Evolutionary conservation across 64 coral and sea anemone species (phyloP).

Genomic region (Porites australiensis): DNA sequence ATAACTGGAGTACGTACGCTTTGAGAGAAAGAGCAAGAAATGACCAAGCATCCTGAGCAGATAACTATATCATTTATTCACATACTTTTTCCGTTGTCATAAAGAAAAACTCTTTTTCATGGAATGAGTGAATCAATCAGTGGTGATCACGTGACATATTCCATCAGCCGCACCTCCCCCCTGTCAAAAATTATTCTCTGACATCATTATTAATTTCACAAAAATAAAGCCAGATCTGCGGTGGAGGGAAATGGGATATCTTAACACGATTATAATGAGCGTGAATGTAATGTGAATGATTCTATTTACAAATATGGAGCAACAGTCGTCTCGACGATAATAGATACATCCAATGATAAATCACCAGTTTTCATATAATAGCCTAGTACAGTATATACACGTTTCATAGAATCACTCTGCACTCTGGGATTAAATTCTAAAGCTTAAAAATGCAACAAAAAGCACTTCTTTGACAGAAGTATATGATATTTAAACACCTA

Average conservation of each 20-base stretch:
- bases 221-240: neutral
- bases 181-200: slow-evolving; percentile 4
- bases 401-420: neutral
- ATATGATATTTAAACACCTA: no score
- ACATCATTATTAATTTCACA: slow-evolving; percentile 11
- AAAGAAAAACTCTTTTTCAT: no score
- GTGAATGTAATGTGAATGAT: no score
- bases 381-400: neutral
- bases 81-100: neutral
- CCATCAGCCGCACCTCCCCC: neutral
- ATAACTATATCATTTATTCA: neutral
- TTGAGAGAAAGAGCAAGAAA: neutral
- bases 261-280: neutral
- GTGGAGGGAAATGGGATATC: neutral
- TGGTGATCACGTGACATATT: neutral
- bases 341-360: neutral
- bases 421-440: no score
- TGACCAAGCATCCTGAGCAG: neutral
- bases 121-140: neutral
- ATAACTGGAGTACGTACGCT: neutral
- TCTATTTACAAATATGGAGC: neutral
- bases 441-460: neutral
- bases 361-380: neutral
- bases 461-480: neutral
- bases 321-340: neutral